These are phyloP conservation scores for Rousettus leschenaultii DNA, from an alignment of 2,113 vertebrate genomes.

Conservation along the genomic window DNA sequence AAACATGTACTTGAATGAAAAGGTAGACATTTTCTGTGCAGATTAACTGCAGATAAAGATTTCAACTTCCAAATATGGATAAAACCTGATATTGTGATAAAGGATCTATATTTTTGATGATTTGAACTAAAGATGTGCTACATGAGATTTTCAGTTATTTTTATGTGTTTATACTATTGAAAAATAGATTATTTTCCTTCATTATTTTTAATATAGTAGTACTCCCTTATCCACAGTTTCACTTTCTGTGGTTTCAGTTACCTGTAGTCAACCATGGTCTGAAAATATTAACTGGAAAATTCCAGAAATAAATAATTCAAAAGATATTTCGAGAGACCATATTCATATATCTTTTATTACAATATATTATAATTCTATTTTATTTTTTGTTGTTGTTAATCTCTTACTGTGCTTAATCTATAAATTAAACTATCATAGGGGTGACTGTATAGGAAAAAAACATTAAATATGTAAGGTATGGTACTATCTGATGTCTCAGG, in stretches of 20 bases:
- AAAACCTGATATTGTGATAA: constrained; percentile 35
- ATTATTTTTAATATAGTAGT: neutral
- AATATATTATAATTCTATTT: neutral
- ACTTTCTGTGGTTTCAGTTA: neutral
- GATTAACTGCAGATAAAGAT: neutral
- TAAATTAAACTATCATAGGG: neutral
- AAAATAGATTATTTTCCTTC: neutral
- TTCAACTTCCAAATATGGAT: constrained; percentile 32
- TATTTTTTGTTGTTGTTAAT: neutral
- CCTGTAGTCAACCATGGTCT: neutral
- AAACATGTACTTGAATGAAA: constrained; percentile 29
- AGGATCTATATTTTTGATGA: neutral
- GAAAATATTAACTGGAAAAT: neutral
- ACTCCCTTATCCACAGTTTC: neutral
- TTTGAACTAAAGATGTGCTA: constrained; percentile 7
- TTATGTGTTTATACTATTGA: constrained; percentile 8
- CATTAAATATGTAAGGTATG: neutral
- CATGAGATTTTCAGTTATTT: neutral
- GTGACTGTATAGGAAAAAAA: neutral
- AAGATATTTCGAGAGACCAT: neutral
- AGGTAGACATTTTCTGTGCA: neutral
- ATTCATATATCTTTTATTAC: neutral
- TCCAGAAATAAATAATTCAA: neutral
- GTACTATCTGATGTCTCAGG: neutral
- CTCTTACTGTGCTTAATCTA: neutral